phyloP scores from a whole-genome alignment of 92 coral and sea anemone species.

The Parazoanthus swiftii region DNA sequence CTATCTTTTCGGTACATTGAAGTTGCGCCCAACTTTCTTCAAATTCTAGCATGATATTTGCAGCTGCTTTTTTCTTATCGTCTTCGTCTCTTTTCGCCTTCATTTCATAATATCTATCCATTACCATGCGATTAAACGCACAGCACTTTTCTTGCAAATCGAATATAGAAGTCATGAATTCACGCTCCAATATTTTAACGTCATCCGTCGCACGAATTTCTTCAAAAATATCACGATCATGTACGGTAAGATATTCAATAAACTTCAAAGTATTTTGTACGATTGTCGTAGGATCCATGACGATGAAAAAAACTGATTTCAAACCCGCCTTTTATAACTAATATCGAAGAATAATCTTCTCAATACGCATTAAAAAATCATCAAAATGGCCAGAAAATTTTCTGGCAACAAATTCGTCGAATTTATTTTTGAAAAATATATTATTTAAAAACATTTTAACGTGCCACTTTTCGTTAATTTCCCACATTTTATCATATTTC shows the following conservation, averaged over 20 bases:
- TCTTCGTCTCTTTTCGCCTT: constrained; percentile 9
- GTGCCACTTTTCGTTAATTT: too few relatives aligned
- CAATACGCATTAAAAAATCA: constrained; percentile 11
- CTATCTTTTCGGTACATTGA: constrained; percentile 13
- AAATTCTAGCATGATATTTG: constrained; percentile 5
- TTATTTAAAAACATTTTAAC: not conserved
- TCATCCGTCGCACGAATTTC: constrained; percentile 9
- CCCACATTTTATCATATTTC: not conserved
- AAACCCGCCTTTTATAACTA: constrained; percentile 13
- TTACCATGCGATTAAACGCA: constrained; percentile 10
- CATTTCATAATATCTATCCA: constrained; percentile 11
- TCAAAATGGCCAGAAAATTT: constrained; percentile 3
- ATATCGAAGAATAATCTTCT: constrained; percentile 8
- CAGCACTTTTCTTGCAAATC: constrained; percentile 13
- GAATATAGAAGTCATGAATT: constrained; percentile 6
- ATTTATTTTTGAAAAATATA: constrained; percentile 8
- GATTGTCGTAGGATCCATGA: constrained; percentile 11
- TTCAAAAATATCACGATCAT: constrained; percentile 9
- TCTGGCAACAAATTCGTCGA: constrained; percentile 14
- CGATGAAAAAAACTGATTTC: constrained; percentile 11
- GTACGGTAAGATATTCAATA: constrained; percentile 10
- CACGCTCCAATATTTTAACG: constrained; percentile 10
- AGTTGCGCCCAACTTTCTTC: constrained; percentile 15
- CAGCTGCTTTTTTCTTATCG: constrained; percentile 7
- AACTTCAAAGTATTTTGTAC: constrained; percentile 11